These are phyloP conservation scores for Poecilia velifera DNA, from an alignment of 2,797 vertebrate species.

Conservation along the genomic window DNA sequence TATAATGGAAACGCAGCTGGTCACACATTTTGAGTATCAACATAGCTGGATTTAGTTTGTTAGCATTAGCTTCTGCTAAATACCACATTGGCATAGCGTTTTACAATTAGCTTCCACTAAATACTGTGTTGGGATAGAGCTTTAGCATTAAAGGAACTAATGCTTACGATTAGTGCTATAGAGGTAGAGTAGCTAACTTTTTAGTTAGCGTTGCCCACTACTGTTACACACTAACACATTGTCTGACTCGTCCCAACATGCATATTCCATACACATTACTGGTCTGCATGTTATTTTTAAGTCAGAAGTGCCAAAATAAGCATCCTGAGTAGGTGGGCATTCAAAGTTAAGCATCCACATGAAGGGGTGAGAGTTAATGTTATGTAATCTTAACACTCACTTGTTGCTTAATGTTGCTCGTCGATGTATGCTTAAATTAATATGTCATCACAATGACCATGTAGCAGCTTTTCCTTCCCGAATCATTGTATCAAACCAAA, in stretches of 20 bases:
- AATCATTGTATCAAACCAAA: slow-evolving; percentile 48
- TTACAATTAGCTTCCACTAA: background rate
- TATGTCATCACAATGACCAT: background rate
- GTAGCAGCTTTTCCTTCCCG: slow-evolving; percentile 26
- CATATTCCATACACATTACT: background rate
- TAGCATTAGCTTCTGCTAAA: background rate
- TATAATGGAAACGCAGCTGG: too few relatives aligned
- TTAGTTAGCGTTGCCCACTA: background rate
- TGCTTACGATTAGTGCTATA: background rate
- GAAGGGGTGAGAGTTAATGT: background rate
- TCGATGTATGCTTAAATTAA: background rate
- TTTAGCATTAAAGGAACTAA: background rate
- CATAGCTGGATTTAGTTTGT: background rate
- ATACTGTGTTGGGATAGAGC: background rate
- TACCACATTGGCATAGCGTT: too few relatives aligned
- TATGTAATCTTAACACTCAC: background rate
- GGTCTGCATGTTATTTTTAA: background rate
- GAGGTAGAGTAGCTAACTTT: background rate
- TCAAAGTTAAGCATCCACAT: background rate
- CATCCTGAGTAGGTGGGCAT: background rate
- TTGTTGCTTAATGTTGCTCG: background rate
- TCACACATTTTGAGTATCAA: background rate
- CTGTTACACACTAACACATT: background rate
- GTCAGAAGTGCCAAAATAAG: background rate
- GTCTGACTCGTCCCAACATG: background rate